Base-by-base conservation (phyloP, 1,140 invertebrate species). In the Zaprionus kolodkinae region DNA sequence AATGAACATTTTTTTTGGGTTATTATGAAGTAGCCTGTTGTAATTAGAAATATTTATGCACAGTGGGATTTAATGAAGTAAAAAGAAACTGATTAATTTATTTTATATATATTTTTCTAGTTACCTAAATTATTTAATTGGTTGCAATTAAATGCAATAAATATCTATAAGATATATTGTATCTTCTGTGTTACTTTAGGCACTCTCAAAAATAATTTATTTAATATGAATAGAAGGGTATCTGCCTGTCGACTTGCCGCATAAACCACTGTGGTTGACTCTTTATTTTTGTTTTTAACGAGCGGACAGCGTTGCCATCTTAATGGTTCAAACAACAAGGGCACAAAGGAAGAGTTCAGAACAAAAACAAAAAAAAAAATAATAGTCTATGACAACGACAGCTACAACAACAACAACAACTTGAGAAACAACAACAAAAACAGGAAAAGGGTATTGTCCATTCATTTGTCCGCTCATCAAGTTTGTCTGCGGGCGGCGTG, bases 271-370 rank as follows among this genome's bases (percentile, higher is more conserved):
- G 21, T 25, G 30, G 40, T 13, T 17, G 13, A 15, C 21, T 36
- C n/a, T 54, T 52, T 15, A 9, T 43, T 30, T 69, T 43, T 30
- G 11, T 50, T 56, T 52, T 60, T 57, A 75, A 83, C 63, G 61
- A 84, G 72, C 45, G 74, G 21, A 43, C 50, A 52, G 35, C 48
- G 40, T 64, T 45, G 50, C 35, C 45, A 52, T 60, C 45, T 65
- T 70, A 73, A 60, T 67, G 36, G 54, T 40, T 45, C 72, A 56
- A 27, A 57, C 35, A 68, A 75, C 35, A 68, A 75, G 65, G 69
- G 60, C 55, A 79, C 69, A 82, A 81, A 77, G 45, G 50, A 66
- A 66, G 54, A 25, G 50, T 52, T 30, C 55, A 69, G 21, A 21
- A 21, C 21, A 21, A 21, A 21, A n/a, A 1, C 4, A 4, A 1